These are phyloP conservation scores for Zapornia atra DNA, from an alignment of 2,113 vertebrate species.

Conservation along the genomic window DNA sequence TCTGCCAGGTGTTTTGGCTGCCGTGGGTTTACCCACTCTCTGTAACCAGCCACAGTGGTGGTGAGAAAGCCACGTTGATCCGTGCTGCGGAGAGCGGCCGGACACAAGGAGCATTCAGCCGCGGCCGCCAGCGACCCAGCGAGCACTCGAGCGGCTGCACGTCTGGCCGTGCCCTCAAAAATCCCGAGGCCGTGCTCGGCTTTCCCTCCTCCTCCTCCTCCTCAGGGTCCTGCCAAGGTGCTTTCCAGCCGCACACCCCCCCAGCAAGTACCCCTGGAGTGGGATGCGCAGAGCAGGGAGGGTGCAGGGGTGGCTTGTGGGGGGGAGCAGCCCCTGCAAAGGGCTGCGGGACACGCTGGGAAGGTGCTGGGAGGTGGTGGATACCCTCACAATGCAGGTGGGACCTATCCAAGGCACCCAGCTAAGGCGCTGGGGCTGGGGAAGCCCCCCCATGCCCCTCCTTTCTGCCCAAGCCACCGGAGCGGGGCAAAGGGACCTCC, in stretches of 20 bases:
- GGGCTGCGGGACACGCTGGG: accelerated
- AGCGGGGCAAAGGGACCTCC: neutral
- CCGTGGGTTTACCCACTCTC: neutral
- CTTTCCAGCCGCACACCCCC: neutral
- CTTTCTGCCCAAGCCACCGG: accelerated
- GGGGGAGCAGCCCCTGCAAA: neutral
- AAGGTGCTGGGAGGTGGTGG: neutral
- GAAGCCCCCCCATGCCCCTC: neutral
- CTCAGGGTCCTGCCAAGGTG: accelerated
- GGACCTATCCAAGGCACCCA: neutral
- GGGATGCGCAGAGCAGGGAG: neutral
- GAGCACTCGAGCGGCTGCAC: neutral
- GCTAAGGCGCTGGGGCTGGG: accelerated
- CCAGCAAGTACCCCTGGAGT: accelerated
- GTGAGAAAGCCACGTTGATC: neutral
- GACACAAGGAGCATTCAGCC: conserved; percentile 11
- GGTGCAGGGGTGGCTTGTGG: neutral
- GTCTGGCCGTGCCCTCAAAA: neutral
- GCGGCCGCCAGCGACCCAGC: accelerated
- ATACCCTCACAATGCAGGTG: accelerated
- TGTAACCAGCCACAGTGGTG: neutral
- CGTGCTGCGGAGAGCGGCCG: too few relatives aligned
- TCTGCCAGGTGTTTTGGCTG: neutral
- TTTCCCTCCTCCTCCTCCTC: neutral
- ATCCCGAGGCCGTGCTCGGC: accelerated